A percentile compares a stretch with the other conserved stretches of the same genome.
Evolutionary conservation across 2,888 invertebrate genomes (phyloP).

Genomic region (Macrophya annulata): DNA sequence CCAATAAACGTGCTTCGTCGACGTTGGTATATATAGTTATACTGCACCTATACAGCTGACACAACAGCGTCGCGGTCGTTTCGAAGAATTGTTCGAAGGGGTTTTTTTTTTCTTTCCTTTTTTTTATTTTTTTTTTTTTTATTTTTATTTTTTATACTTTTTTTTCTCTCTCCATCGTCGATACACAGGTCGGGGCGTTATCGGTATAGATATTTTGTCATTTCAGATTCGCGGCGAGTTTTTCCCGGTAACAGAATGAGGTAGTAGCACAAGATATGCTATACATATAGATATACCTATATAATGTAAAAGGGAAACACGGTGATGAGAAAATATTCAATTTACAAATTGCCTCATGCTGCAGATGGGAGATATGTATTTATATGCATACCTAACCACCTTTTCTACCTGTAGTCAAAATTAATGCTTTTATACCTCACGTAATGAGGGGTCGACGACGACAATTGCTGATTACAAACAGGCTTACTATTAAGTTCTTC

Average conservation of each 20-base stretch:
- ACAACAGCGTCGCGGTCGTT: slow-evolving; percentile 47
- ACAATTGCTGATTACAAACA: neutral
- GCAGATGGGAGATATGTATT: neutral
- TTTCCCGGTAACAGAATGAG: neutral
- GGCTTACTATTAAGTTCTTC: neutral
- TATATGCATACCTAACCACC: neutral
- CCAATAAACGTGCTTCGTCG: slow-evolving; percentile 41
- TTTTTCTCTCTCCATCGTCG: neutral
- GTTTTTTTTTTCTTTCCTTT: neutral
- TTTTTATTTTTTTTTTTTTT: neutral
- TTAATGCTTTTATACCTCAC: neutral
- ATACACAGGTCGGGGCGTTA: slow-evolving; percentile 8
- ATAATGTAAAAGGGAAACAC: neutral
- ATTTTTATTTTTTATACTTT: neutral
- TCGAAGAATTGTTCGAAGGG: slow-evolving; percentile 34
- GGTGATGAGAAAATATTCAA: slow-evolving; percentile 39
- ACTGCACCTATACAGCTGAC: slow-evolving; percentile 25
- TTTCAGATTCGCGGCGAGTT: slow-evolving; percentile 1
- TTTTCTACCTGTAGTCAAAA: slow-evolving; percentile 16
- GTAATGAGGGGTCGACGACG: neutral
- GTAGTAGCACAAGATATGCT: neutral
- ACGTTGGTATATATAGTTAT: neutral
- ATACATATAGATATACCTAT: neutral
- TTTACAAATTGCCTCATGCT: slow-evolving; percentile 23
- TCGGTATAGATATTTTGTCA: slow-evolving; percentile 38